Evolutionary conservation across 2,888 invertebrate species (phyloP).

Genomic region (Thera obeliscata): DNA sequence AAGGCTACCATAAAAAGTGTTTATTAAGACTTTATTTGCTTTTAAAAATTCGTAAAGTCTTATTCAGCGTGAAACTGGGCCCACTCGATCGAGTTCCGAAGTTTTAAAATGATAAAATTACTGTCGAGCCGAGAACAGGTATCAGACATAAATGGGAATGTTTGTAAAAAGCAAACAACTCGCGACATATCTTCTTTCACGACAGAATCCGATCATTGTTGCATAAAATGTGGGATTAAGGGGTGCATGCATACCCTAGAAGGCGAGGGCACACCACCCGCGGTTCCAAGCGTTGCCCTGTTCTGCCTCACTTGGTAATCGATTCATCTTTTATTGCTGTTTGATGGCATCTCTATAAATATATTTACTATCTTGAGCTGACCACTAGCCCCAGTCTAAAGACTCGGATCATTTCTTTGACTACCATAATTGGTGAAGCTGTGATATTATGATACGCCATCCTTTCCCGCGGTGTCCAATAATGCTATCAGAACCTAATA

Average conservation of each 20-base stretch:
- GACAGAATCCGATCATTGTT: constrained; percentile 70
- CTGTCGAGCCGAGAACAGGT: constrained; percentile 62
- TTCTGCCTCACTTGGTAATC: constrained; percentile 57
- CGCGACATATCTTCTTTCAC: constrained; percentile 65
- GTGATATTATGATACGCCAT: neutral
- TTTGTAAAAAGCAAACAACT: constrained; percentile 66
- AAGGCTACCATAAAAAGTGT: constrained; percentile 77
- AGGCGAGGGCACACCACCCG: constrained; percentile 43
- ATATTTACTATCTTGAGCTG: constrained; percentile 25
- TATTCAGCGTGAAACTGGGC: constrained; percentile 65
- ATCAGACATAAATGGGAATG: constrained; percentile 78
- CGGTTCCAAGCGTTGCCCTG: constrained; percentile 34
- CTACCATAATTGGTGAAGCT: neutral
- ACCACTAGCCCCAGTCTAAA: neutral
- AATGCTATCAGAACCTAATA: neutral
- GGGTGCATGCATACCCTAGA: constrained; percentile 58
- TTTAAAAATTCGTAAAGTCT: constrained; percentile 82
- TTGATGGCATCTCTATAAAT: constrained; percentile 62
- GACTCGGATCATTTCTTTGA: neutral
- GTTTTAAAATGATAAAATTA: constrained; percentile 80
- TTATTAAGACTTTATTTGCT: constrained; percentile 80
- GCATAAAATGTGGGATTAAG: constrained; percentile 73
- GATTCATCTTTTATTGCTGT: constrained; percentile 68
- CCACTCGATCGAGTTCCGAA: constrained; percentile 66
- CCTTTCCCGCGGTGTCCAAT: no score